These are phyloP conservation scores for Pediacus dermestoides DNA, from an alignment of 2,888 invertebrate genomes.

Conservation along the genomic window DNA sequence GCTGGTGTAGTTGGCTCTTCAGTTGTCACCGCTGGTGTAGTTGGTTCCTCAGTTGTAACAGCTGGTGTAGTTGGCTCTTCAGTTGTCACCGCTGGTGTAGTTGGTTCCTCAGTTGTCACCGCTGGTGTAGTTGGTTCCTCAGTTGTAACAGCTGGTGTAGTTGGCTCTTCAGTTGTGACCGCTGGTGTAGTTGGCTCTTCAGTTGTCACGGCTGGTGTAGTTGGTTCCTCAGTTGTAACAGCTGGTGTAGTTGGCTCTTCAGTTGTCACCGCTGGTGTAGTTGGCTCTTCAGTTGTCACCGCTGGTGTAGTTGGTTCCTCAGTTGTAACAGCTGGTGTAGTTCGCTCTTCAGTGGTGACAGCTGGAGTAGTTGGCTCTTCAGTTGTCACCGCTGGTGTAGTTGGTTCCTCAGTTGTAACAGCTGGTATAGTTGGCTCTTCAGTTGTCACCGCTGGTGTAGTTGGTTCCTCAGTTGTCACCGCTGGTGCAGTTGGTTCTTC, in stretches of 20 bases:
- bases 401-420: conserved; percentile 16
- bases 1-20: conserved; percentile 7
- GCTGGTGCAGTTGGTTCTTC: conserved; percentile 11
- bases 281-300: neutral
- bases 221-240: conserved; percentile 37
- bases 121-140: neutral
- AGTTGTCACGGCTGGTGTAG: conserved; percentile 30
- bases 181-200: conserved; percentile 11
- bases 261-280: conserved; percentile 16
- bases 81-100: conserved; percentile 1
- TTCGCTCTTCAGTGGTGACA: conserved; percentile 26
- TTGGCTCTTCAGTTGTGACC: conserved; percentile 6
- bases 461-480: conserved; percentile 5
- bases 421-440: neutral
- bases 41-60: conserved; percentile 26
- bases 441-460: conserved; percentile 6
- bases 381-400: conserved; percentile 1
- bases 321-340: conserved; percentile 2
- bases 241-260: neutral
- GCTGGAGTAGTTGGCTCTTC: conserved; percentile 43
- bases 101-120: conserved; percentile 16
- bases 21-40: conserved; percentile 1
- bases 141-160: conserved; percentile 7
- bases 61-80: conserved; percentile 43
- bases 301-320: conserved; percentile 7